Base-by-base conservation (phyloP, 2,888 invertebrate species). In the Drosophila neonasuta region DNA sequence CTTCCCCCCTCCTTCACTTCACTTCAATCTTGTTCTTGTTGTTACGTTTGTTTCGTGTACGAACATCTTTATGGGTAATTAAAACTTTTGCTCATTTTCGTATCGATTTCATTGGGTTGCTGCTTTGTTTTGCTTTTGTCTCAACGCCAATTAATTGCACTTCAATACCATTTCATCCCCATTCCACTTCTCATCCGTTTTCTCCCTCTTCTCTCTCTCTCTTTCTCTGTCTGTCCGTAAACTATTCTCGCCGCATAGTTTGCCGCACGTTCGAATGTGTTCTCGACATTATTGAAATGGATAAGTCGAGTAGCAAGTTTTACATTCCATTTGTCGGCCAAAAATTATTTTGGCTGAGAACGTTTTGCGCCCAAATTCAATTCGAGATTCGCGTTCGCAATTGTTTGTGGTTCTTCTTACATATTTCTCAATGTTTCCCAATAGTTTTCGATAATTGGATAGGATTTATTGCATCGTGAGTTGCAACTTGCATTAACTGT, bases 41-140 rank as follows among this genome's bases (percentile, higher is more conserved):
- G 56, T 41, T 64, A 17, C 44, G 57, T 68, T 78, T 71, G 79
- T 78, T 82, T 73, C 74, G 73, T 77, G 77, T 74, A 61, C 68
- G 71, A 81, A 80, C 87, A 88, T 88, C 87, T 88, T 89, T 87
- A 89, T 89, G 89, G 89, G 87, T 89, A 88, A 88, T 88, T 88
- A 88, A 88, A 88, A 88, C 80, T 88, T 88, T 89, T 85, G 41
- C 83, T 83, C 86, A 87, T 89, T 88, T 83, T 70, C 75, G 58
- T 77, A 76, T 71, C 65, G 74, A 74, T 78, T 75, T 61, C 69
- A 52, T 30, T 49, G 24, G 54, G 54, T 32, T 51, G 52, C 50
- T 51, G 58, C 51, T 56, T 51, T 39, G 71, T 60, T 75, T 54
- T 48, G 55, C 59, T 54, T 69, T 62, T 60, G 55, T 52, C 56